Conservation (phyloP, 1,140 invertebrate genomes). For the Harpegnathos saltator region DNA sequence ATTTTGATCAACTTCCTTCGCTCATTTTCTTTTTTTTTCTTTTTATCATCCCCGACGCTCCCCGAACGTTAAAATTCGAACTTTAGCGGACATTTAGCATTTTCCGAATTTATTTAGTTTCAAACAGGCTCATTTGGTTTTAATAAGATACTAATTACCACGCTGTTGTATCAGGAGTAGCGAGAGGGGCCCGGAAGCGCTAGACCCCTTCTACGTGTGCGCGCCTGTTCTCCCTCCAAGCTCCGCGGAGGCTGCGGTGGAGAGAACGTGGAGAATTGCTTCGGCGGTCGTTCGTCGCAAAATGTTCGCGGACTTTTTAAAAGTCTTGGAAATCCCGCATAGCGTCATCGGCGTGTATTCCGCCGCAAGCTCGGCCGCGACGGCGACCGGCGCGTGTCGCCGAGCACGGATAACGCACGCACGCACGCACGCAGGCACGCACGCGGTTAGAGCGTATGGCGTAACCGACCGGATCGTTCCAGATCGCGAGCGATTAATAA, state of each 20-base stretch:
- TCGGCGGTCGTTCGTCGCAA: neutral
- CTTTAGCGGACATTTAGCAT: too few species aligned
- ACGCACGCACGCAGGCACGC: neutral
- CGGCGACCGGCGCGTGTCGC: neutral
- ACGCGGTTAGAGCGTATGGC: neutral
- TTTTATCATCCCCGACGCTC: too few species aligned
- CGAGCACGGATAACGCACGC: neutral
- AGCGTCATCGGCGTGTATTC: conserved; percentile 66
- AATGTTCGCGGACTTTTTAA: conserved; percentile 53
- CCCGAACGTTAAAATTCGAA: too few species aligned
- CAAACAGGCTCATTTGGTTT: too few species aligned
- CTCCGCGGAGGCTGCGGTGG: neutral
- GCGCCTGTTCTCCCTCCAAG: neutral
- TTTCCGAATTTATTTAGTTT: too few species aligned
- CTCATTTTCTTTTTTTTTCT: too few species aligned
- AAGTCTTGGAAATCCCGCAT: conserved; percentile 71
- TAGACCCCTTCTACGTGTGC: neutral
- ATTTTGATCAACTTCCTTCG: too few species aligned
- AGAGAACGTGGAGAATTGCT: conserved; percentile 11
- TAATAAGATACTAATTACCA: too few species aligned
- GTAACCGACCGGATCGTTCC: conserved; percentile 46
- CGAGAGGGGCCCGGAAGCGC: neutral
- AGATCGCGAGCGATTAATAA: conserved; percentile 42
- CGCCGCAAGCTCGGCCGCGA: conserved; percentile 39
- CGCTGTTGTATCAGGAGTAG: neutral